phyloP scores from a whole-genome alignment of 2,797 vertebrate genomes.

The Myoxocephalus aenaeus region DNA sequence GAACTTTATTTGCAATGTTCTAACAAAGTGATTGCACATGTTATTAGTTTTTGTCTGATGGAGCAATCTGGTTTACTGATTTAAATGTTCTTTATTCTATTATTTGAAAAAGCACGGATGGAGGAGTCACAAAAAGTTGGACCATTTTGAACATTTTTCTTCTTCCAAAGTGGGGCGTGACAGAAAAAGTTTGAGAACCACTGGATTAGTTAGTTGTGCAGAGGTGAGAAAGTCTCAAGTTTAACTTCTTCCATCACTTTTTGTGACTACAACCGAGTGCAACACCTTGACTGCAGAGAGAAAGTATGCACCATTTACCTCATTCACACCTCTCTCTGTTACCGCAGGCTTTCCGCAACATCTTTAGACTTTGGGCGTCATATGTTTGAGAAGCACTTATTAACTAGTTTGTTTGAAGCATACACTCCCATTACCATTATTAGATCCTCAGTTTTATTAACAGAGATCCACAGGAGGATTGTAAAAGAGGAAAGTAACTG shows the following conservation, averaged over 20 bases:
- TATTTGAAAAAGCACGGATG: no score
- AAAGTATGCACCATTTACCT: background rate
- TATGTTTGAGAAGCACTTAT: background rate
- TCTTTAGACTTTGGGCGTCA: background rate
- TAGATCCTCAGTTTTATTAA: background rate
- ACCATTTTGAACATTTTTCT: no score
- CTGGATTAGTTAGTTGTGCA: background rate
- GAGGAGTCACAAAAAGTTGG: no score
- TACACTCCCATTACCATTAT: background rate
- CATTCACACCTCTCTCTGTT: background rate
- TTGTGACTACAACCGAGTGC: background rate
- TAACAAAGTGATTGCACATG: no score
- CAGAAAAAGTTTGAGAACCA: no score
- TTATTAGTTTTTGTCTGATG: no score
- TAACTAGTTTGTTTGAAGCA: slow-evolving; percentile 6
- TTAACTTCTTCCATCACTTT: background rate
- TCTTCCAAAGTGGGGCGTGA: no score
- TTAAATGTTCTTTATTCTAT: no score
- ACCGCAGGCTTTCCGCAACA: background rate
- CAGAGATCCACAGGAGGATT: background rate
- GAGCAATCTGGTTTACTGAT: no score
- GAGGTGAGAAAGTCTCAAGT: background rate
- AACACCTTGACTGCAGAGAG: background rate
- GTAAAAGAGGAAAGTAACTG: background rate
- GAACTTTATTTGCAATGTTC: no score